These are phyloP conservation scores for Hucho hucho DNA, from an alignment of 2,113 vertebrate genomes.

Conservation along the genomic window DNA sequence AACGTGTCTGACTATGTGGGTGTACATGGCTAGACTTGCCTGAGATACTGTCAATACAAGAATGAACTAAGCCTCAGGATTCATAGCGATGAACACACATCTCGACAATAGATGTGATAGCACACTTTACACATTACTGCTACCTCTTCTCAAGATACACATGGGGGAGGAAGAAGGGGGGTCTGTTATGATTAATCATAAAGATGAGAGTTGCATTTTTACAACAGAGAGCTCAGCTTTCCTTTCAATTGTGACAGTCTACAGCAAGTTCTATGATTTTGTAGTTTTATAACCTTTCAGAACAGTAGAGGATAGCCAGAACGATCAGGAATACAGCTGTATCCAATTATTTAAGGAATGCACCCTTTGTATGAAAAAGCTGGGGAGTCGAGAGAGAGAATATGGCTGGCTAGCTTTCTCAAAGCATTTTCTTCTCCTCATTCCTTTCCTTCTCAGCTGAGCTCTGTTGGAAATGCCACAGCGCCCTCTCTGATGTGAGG, in stretches of 20 bases:
- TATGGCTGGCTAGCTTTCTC: slow-evolving; percentile 45
- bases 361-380: slow-evolving; percentile 48
- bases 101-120: neutral
- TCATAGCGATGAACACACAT: neutral
- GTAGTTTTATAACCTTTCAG: slow-evolving; percentile 24
- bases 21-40: slow-evolving; percentile 18
- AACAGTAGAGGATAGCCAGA: slow-evolving; percentile 47
- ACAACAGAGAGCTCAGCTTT: neutral
- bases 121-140: neutral
- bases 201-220: neutral
- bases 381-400: slow-evolving; percentile 35
- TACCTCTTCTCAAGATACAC: neutral
- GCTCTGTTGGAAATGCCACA: slow-evolving; percentile 80
- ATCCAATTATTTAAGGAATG: slow-evolving; percentile 73
- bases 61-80: neutral
- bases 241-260: neutral
- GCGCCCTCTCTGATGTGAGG: slow-evolving; percentile 85
- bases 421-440: slow-evolving; percentile 37
- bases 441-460: slow-evolving; percentile 57
- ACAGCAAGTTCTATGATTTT: neutral
- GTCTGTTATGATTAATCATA: neutral
- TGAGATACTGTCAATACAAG: slow-evolving; percentile 1
- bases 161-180: neutral
- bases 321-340: slow-evolving; percentile 67
- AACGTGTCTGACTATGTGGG: slow-evolving; percentile 30